Percentiles rank a stretch among this genome's conserved stretches.
phyloP scores from a whole-genome alignment of 1,140 invertebrate species.

The Notospermus geniculatus region DNA sequence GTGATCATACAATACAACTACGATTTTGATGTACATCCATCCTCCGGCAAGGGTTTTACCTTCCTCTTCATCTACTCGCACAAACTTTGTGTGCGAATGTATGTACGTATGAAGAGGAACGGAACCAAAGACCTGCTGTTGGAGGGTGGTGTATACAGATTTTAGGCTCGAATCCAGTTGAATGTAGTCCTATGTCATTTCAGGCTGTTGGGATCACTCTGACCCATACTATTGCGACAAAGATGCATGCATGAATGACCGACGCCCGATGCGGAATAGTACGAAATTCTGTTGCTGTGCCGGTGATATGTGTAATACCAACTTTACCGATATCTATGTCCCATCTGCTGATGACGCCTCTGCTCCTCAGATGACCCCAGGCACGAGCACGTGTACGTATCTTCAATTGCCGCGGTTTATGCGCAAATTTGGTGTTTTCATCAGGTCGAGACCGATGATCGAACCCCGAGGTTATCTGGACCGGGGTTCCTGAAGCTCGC shows the following conservation, averaged over 20 bases:
- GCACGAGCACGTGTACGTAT: conserved; percentile 11
- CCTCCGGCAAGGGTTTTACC: too few species aligned
- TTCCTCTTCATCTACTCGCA: too few species aligned
- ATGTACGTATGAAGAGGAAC: too few species aligned
- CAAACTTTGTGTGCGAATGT: neutral
- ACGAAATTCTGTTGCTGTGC: conserved; percentile 70
- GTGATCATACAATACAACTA: too few species aligned
- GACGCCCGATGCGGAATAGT: conserved; percentile 32
- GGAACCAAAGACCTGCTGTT: conserved; percentile 1
- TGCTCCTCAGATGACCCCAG: conserved; percentile 7
- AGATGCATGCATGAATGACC: conserved; percentile 34
- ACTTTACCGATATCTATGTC: conserved; percentile 62
- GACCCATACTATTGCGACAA: conserved; percentile 36
- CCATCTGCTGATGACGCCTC: conserved; percentile 21
- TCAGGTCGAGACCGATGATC: neutral
- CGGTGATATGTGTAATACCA: conserved; percentile 68
- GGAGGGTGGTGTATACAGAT: too few species aligned
- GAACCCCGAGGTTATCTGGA: neutral
- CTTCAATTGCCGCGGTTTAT: neutral
- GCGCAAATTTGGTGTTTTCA: neutral
- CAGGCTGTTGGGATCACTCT: conserved; percentile 50
- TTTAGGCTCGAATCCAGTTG: too few species aligned
- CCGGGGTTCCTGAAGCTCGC: neutral
- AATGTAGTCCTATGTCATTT: too few species aligned
- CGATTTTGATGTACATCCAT: too few species aligned